Conservation (phyloP, 2,113 vertebrate species). For the Bubo scandiacus region DNA sequence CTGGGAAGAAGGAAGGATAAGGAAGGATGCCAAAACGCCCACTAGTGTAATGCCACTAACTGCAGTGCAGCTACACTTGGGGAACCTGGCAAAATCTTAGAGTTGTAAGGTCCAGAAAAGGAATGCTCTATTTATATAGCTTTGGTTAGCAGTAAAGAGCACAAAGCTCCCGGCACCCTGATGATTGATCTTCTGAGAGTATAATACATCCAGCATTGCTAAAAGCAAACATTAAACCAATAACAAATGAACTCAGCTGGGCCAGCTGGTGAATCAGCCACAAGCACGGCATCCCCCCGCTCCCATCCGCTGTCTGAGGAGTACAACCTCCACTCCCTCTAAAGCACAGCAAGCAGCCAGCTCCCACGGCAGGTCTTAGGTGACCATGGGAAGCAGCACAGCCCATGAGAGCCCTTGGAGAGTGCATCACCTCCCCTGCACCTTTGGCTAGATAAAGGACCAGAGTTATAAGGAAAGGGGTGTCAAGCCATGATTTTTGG, state of each 20-base stretch:
- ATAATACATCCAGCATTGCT: neutral
- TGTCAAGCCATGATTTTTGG: neutral
- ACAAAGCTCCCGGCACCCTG: neutral
- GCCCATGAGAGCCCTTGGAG: neutral
- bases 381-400: neutral
- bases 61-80: fast-evolving
- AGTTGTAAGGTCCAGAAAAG: neutral
- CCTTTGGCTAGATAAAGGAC: neutral
- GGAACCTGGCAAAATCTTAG: neutral
- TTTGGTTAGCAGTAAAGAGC: neutral
- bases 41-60: neutral
- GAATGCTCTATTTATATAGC: neutral
- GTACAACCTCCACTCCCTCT: neutral
- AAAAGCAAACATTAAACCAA: neutral
- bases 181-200: neutral
- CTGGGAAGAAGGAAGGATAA: neutral
- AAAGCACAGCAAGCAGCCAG: neutral
- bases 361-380: neutral
- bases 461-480: neutral
- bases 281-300: fast-evolving
- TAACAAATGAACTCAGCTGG: neutral
- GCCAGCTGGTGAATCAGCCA: neutral
- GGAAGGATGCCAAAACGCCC: neutral
- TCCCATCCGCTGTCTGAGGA: neutral
- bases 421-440: neutral